These are phyloP conservation scores for Coregonus suidteri DNA, from an alignment of 2,797 vertebrate genomes.

Conservation along the genomic window DNA sequence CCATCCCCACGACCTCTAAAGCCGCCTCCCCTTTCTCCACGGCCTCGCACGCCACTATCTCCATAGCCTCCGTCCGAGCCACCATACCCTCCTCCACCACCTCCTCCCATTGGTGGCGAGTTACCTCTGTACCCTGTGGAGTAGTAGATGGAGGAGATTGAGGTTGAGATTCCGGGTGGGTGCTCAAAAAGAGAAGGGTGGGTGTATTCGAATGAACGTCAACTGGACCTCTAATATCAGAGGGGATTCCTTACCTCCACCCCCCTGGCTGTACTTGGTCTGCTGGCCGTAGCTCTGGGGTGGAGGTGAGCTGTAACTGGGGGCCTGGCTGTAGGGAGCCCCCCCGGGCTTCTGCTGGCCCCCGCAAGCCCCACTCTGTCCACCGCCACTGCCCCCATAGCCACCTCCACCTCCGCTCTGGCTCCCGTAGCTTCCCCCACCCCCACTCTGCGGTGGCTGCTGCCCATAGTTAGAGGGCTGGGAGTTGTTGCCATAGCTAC, in stretches of 20 bases:
- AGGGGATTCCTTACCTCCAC: slow-evolving; percentile 58
- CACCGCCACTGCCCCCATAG: slow-evolving; percentile 71
- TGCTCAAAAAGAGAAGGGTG: neutral
- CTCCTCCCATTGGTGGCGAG: slow-evolving; percentile 66
- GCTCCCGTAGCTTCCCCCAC: slow-evolving; percentile 39
- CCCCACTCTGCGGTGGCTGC: slow-evolving; percentile 59
- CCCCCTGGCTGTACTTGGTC: slow-evolving; percentile 77
- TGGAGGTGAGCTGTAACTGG: slow-evolving; percentile 71
- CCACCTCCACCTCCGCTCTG: slow-evolving; percentile 52
- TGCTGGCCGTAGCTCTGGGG: slow-evolving; percentile 84
- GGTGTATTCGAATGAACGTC: neutral
- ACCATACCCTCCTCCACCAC: slow-evolving; percentile 21
- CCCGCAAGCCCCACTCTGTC: slow-evolving; percentile 71
- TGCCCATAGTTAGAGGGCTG: slow-evolving; percentile 78
- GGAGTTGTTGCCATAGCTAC: slow-evolving; percentile 79
- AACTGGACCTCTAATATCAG: neutral
- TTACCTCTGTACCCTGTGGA: slow-evolving; percentile 81
- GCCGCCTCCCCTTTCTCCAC: slow-evolving; percentile 64
- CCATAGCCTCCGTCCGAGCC: slow-evolving; percentile 70
- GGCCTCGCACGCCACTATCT: slow-evolving; percentile 55
- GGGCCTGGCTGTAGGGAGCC: slow-evolving; percentile 78
- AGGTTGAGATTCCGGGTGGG: neutral
- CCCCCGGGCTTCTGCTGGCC: slow-evolving; percentile 65
- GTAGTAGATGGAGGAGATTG: slow-evolving; percentile 33
- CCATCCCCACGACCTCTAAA: slow-evolving; percentile 76